phyloP scores from a whole-genome alignment of 2,888 invertebrate species.

The Macrosiphum euphorbiae region DNA sequence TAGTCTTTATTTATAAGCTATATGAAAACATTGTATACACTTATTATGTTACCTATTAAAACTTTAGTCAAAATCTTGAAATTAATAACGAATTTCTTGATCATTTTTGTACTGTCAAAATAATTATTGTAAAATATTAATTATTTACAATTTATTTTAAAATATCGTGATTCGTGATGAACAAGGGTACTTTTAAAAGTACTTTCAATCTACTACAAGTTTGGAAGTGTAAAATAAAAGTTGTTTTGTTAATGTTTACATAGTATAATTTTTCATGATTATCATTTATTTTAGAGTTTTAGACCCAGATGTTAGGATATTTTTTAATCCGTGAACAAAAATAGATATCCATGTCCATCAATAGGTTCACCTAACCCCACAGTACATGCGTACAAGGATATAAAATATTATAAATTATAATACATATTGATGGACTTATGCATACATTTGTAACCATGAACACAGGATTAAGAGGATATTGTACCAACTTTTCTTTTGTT shows the following conservation, averaged over 20 bases:
- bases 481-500: neutral
- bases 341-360: neutral
- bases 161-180: neutral
- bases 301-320: neutral
- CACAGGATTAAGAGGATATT: neutral
- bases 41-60: neutral
- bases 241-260: neutral
- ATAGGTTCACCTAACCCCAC: neutral
- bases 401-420: neutral
- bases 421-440: constrained; percentile 3
- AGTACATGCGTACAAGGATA: neutral
- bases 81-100: neutral
- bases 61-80: neutral
- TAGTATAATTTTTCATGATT: neutral
- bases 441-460: neutral
- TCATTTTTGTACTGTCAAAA: neutral
- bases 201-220: neutral
- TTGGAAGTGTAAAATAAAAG: neutral
- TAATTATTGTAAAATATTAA: neutral
- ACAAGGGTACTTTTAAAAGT: neutral
- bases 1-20: neutral
- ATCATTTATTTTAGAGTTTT: neutral
- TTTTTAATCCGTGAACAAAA: neutral
- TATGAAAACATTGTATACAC: neutral
- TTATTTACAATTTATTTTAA: neutral